phyloP scores from a whole-genome alignment of 2,797 vertebrate genomes.

The Sebastes itinus region DNA sequence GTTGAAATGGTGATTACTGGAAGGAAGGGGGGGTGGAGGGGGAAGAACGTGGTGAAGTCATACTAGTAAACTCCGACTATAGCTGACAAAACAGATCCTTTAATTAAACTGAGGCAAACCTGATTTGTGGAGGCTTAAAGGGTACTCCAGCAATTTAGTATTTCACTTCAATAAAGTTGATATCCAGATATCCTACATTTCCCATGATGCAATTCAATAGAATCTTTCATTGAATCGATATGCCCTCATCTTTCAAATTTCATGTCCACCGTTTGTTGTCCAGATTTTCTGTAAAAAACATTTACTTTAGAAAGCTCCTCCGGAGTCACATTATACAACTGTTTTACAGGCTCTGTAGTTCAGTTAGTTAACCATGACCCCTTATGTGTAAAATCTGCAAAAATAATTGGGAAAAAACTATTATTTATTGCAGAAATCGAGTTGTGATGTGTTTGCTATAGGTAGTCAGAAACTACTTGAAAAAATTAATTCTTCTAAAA shows the following conservation, averaged over 20 bases:
- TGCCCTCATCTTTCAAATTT: not conserved
- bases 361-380: too few species aligned
- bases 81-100: not conserved
- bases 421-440: not conserved
- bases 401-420: not conserved
- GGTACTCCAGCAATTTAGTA: not conserved
- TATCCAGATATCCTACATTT: not conserved
- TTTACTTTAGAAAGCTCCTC: not conserved
- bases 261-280: not conserved
- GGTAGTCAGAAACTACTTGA: not conserved
- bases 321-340: not conserved
- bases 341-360: not conserved
- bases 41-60: not conserved
- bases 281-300: not conserved
- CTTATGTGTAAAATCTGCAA: not conserved
- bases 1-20: not conserved
- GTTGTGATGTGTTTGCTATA: not conserved
- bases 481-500: not conserved
- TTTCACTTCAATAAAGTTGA: too few species aligned
- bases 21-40: accelerated
- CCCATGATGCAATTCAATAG: not conserved
- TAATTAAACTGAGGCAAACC: not conserved
- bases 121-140: not conserved
- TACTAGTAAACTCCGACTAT: not conserved
- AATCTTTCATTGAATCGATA: not conserved